Evolutionary conservation across 2,888 invertebrate species (phyloP).

Genomic region (Eilema caniola): DNA sequence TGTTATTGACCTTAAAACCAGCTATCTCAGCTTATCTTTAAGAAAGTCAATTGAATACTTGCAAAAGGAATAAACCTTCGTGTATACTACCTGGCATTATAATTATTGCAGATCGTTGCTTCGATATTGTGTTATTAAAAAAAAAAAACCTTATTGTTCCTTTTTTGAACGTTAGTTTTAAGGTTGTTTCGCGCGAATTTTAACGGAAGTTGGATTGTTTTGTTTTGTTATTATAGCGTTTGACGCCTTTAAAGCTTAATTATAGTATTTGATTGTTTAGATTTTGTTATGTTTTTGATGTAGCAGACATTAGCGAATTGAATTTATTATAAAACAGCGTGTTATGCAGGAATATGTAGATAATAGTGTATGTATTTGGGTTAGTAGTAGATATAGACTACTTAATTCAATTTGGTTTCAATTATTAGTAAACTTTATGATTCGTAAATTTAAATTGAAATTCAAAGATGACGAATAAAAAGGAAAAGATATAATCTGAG

Average conservation of each 20-base stretch:
- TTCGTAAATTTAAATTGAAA: no score
- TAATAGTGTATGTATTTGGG: no score
- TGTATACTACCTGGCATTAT: slow-evolving; percentile 36
- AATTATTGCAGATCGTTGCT: slow-evolving; percentile 31
- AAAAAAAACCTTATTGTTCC: slow-evolving; percentile 20
- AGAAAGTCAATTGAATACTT: slow-evolving; percentile 52
- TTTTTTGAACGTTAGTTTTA: slow-evolving; percentile 23
- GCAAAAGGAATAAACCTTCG: slow-evolving; percentile 48
- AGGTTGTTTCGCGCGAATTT: slow-evolving; percentile 22
- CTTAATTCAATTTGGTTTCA: no score
- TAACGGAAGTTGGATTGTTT: slow-evolving; percentile 23
- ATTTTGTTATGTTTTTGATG: not conserved
- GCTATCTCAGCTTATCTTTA: slow-evolving; percentile 50
- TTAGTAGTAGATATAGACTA: no score
- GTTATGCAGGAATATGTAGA: no score
- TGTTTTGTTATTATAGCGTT: not conserved
- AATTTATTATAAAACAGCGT: no score
- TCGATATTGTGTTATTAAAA: slow-evolving; percentile 16
- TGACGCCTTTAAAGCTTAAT: not conserved
- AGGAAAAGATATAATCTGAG: no score
- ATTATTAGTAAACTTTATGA: no score
- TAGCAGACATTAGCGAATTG: no score
- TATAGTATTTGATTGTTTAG: not conserved
- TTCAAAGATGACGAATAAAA: no score
- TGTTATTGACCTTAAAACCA: slow-evolving; percentile 56